These are phyloP conservation scores for Tylochromis polylepis DNA, from an alignment of 2,113 vertebrate species.

Conservation along the genomic window DNA sequence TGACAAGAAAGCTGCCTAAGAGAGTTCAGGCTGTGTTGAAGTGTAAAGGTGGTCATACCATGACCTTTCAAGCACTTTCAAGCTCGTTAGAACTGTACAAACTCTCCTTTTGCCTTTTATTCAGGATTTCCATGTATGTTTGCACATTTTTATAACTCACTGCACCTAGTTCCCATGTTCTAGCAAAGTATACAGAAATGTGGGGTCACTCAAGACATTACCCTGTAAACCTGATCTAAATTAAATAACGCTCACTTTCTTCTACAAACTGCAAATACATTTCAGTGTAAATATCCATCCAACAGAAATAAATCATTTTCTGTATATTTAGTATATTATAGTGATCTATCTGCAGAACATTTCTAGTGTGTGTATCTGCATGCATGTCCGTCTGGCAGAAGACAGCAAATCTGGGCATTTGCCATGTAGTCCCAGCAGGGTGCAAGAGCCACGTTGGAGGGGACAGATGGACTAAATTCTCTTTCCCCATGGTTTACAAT, in stretches of 20 bases:
- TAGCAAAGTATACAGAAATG: not conserved
- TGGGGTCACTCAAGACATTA: not conserved
- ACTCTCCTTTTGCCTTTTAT: not conserved
- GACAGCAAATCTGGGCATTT: conserved; percentile 42
- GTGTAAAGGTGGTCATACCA: not conserved
- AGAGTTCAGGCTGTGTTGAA: not conserved
- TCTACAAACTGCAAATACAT: not conserved
- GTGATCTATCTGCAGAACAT: not conserved
- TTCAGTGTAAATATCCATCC: not conserved
- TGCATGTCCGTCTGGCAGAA: conserved; percentile 48
- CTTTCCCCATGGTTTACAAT: conserved; percentile 52
- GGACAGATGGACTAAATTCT: conserved; percentile 69
- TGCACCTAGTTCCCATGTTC: not conserved
- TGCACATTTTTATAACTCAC: not conserved
- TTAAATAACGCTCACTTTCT: not conserved
- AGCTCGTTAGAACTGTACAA: not conserved
- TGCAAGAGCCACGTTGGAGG: conserved; percentile 42
- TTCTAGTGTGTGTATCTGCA: conserved; percentile 8
- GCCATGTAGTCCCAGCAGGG: conserved; percentile 65
- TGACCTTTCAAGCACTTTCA: not conserved
- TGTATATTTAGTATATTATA: not conserved
- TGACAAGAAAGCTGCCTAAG: not conserved
- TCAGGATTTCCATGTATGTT: rapidly evolving
- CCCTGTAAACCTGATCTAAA: not conserved
- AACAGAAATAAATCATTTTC: not conserved